Evolutionary conservation across 2,797 vertebrate genomes (phyloP), one percentile per base, ranked within the genome.

Genomic region (Pelobates cultripes): DNA sequence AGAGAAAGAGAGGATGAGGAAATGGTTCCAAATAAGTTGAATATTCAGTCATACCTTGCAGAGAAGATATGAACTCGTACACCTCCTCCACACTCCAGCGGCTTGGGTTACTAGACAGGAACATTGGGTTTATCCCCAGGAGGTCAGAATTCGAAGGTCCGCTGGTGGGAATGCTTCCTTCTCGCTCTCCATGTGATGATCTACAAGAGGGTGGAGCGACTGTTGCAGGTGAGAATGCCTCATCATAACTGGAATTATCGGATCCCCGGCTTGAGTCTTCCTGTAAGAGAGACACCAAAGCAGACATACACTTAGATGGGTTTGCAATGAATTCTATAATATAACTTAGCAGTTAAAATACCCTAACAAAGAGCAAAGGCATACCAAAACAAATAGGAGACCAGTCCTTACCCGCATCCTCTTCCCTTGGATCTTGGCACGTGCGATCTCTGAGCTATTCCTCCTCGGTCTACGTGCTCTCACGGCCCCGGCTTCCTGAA

Each of bases 51-150:
- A 5, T 44, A 98, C 98, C 98, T 96, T 98, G 98, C 85, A 99
- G 92, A 9, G 97, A 98, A 2, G 97, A 96, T 79, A 99, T 99
- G 76, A 99, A 99, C 86, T 96, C 95, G 0, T 94, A 98, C 80
- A 99, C 98, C 88, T 99, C 97, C 45, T 98, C 96, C 82, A 99
- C 97, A 3, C 95, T 97, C 98, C 98, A 99, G 42, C 95, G 95
- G 82, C 95, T 95, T 2, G 98, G 96, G 79, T 94, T 99, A 14
- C 95, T 93, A 14, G 97, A 97, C 43, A 98, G 91, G 85, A 99
- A 99, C 86, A 93, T 91, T 0, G 93, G 95, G 75, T 92, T 94
- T 74, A 95, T 96, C 17, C 97, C 97, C 44, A 97, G 94, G 53
- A 97, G 90, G 77, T 95, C 93, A 7, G 94, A 93, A 5, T 91